Base-by-base conservation (phyloP, 2,888 invertebrate genomes). In the Antheraea assamensis region DNA sequence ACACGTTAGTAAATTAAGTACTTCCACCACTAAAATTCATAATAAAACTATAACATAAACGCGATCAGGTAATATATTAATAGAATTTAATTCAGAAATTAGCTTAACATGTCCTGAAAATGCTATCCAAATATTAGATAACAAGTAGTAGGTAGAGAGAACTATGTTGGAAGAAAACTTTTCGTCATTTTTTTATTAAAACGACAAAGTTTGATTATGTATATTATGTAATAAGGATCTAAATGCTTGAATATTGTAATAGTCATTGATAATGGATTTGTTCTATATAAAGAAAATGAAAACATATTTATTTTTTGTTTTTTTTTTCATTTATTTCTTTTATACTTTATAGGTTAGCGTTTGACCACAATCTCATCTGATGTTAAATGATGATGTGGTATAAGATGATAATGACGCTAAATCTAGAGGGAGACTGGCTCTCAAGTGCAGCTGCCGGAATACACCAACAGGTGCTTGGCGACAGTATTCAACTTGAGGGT, bases 181-280 rank as follows among this genome's bases (percentile, higher is more conserved):
- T 90, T 92, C 89, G 90, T 89, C 89, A 83, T 90, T 92, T 92
- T 91, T 87, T 87, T 76, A 81, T 77, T 87, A 89, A 93, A 92
- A 91, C 85, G 89, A 88, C 90, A 91, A 91, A 89, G 88, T 90
- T 89, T 82, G 86, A 78, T 78, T 82, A 80, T 77, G 68, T 78
- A 75, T 74, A 75, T 74, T 76, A 80, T 76, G 71, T 74, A 52
- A 42, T 74, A 75, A 73, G 64, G 61, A 72, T 73, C 15, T 76
- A 75, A 71, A 70, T 73, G 75, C 70, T 75, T 73, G 68, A 52
- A 72, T 75, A 77, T 79, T 78, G 76, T 78, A 79, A 74, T 75
- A 76, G 75, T 74, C 74, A 78, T 79, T 76, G 78, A 77, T 80
- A 77, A 73, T 77, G 77, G 76, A 81, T 82, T 82, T 83, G 82